These are phyloP conservation scores for Oscheius myriophilus DNA, from an alignment of 2,888 invertebrate genomes.

Conservation along the genomic window DNA sequence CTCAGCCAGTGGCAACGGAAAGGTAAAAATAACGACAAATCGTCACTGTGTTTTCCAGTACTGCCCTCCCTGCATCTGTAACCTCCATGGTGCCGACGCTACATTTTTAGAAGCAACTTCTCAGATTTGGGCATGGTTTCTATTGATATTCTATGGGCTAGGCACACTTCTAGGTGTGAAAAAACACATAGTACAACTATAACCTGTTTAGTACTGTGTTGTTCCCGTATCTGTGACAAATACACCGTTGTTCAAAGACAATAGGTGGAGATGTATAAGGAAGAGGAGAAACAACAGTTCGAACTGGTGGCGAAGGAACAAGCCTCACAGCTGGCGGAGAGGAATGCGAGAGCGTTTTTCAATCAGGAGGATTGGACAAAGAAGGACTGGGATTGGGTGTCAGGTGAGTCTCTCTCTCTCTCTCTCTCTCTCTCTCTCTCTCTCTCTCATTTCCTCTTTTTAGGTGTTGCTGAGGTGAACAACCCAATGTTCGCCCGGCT, in stretches of 20 bases:
- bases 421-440: neutral
- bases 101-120: slow-evolving; percentile 58
- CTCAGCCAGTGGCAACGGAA: slow-evolving; percentile 43
- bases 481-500: slow-evolving; percentile 58
- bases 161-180: slow-evolving; percentile 47
- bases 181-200: neutral
- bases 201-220: slow-evolving; percentile 52
- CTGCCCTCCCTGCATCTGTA: slow-evolving; percentile 61
- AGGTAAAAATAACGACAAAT: too few species aligned
- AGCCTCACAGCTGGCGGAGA: slow-evolving; percentile 55
- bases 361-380: slow-evolving; percentile 57
- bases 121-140: slow-evolving; percentile 60
- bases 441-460: too few species aligned
- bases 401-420: too few species aligned
- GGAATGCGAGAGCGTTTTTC: slow-evolving; percentile 63
- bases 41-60: too few species aligned
- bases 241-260: slow-evolving; percentile 63
- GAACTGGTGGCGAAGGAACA: slow-evolving; percentile 59
- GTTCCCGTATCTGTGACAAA: slow-evolving; percentile 62
- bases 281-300: slow-evolving; percentile 57
- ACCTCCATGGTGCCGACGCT: slow-evolving; percentile 40
- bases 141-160: slow-evolving; percentile 51
- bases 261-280: slow-evolving; percentile 63
- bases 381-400: slow-evolving; percentile 65
- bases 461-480: slow-evolving; percentile 52